Evolutionary conservation across 1,140 invertebrate species (phyloP), one percentile per base, ranked within the genome.

Genomic region (Ceratina australensis): DNA sequence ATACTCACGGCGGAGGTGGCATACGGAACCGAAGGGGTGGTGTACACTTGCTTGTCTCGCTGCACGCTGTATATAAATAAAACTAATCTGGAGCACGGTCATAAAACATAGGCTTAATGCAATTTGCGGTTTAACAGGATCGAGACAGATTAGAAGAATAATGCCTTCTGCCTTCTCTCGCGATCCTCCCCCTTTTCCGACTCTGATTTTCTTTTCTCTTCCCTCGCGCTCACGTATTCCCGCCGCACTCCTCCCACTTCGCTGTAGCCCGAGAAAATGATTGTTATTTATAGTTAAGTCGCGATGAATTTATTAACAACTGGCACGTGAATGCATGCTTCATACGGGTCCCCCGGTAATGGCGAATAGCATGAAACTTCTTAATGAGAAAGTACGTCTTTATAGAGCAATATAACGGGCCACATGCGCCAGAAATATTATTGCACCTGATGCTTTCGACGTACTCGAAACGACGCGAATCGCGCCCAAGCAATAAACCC

Each of bases 311-410:
- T 81, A 85, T 84, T 64, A 77, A 72, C 72, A 65, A 84, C 59
- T 54, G 67, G 71, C 74, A 67, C 66, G 82, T 64, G 67, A 67
- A 67, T 56, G 65, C 79, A 78, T 67, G 79, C 52, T 65, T 81
- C 71, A 66, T 33, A 61, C 63, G 52, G 50, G 26, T 5, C 20
- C 61, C 24, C 61, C 26, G 65, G 28, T 85, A 85, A 85, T 81
- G 79, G 82, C 75, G 67, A 81, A 81, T 81, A 75, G 75, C 76
- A 81, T 81, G 79, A 84, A 78, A 85, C 72, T 85, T 81, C 82
- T 79, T 85, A 85, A 85, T 85, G 83, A 85, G 82, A 81, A 79
- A 85, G 82, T 81, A 75, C 79, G 82, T 85, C 83, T 85, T 85
- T 84, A 85, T 85, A 85, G 83, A 79, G 63, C 82, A 69, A 73